A percentile compares a stretch with the other conserved stretches of the same genome.
phyloP scores from a whole-genome alignment of 2,888 invertebrate genomes.

The Hyppa rectilinea region DNA sequence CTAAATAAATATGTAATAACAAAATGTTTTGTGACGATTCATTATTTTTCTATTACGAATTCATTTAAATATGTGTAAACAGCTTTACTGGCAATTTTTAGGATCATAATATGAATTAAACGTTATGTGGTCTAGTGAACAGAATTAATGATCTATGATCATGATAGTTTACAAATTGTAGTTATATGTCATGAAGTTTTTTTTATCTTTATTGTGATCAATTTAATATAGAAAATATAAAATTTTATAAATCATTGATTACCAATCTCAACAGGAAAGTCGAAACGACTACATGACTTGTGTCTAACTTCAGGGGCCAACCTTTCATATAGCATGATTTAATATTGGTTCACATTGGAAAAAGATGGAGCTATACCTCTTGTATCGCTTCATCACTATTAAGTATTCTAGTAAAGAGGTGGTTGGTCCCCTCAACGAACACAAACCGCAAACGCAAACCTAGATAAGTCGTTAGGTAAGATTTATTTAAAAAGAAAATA shows the following conservation, averaged over 20 bases:
- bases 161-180: slow-evolving; percentile 13
- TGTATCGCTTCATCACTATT: too few relatives aligned
- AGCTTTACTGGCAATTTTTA: slow-evolving; percentile 3
- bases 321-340: too few relatives aligned
- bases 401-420: too few relatives aligned
- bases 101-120: slow-evolving; percentile 9
- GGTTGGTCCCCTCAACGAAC: too few relatives aligned
- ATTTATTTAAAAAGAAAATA: neutral
- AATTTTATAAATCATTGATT: neutral
- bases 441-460: neutral
- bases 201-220: too few relatives aligned
- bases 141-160: neutral
- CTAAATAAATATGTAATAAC: slow-evolving; percentile 6
- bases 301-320: too few relatives aligned
- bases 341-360: too few relatives aligned
- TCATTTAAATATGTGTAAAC: neutral
- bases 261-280: neutral
- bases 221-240: neutral
- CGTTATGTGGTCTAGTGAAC: slow-evolving; percentile 27
- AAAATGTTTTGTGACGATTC: neutral
- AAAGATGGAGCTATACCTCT: too few relatives aligned
- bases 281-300: neutral
- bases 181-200: too few relatives aligned
- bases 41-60: neutral
- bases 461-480: neutral